These are phyloP conservation scores for Campoplex capitator DNA, from an alignment of 2,888 invertebrate species.

Conservation along the genomic window DNA sequence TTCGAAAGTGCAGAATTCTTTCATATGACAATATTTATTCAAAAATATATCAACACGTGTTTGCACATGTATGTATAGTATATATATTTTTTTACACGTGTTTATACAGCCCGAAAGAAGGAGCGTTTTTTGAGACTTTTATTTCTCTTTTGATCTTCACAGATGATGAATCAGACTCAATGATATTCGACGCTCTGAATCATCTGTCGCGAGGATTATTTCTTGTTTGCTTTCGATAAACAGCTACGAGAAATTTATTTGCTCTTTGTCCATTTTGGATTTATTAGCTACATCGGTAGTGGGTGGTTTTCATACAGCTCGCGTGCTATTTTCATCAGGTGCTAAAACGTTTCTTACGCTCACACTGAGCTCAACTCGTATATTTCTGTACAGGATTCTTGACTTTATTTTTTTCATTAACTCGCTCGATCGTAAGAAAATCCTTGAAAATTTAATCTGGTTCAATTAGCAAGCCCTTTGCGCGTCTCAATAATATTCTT, in stretches of 20 bases:
- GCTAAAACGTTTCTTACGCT: conserved; percentile 7
- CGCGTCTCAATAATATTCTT: background rate
- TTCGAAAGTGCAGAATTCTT: background rate
- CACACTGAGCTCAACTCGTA: background rate
- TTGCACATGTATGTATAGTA: conserved; percentile 1
- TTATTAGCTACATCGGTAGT: background rate
- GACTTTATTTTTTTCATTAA: background rate
- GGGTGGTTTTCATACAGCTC: conserved; percentile 4
- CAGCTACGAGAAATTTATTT: conserved; percentile 2
- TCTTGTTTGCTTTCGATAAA: conserved; percentile 8
- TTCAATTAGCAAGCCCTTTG: conserved; percentile 23
- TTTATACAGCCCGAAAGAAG: conserved; percentile 4
- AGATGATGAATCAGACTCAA: conserved; percentile 49
- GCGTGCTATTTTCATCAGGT: conserved; percentile 29
- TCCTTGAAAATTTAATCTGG: conserved; percentile 16
- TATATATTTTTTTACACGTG: too few relatives aligned
- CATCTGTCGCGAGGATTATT: conserved; percentile 27
- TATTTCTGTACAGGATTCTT: background rate
- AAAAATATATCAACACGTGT: background rate
- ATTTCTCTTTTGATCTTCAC: conserved; percentile 23
- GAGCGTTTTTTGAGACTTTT: background rate
- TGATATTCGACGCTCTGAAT: conserved; percentile 25
- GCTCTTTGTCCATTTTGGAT: conserved; percentile 9
- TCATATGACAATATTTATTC: background rate
- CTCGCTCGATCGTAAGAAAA: background rate